Base-by-base conservation (phyloP, 2,888 invertebrate species). In the Polydrusus tereticollis region DNA sequence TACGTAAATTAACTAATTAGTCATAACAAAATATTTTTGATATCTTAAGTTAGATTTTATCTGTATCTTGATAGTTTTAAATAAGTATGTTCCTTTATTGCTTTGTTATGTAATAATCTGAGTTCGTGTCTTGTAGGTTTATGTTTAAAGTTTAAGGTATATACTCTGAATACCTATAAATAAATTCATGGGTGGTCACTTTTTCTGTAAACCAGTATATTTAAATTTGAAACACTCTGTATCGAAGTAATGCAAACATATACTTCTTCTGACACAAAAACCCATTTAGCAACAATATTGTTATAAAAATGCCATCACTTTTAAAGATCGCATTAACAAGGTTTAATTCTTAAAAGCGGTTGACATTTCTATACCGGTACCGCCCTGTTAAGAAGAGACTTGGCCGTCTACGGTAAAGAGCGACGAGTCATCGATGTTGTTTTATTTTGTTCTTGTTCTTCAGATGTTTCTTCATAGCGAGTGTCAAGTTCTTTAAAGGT, bases 321-420 rank as follows among this genome's bases (percentile, higher is more conserved):
- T 33, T 36, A 69, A 69, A 63, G 33, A 57, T 21, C 63, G 21
- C 36, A 50, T 52, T 38, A 58, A 47, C 68, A 68, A 68, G 68
- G 60, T 58, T 68, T 52, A 60, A 52, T 43, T 47, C 18, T 60
- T 59, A 68, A 68, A 68, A 68, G 68, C 20, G 41, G 68, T 68
- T 68, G 68, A 68, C 68, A 68, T 68, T 68, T 68, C 52, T 60
- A 41, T 68, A 60, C 60, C 60, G 68, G 68, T 60, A 52, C 60
- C 68, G 68, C 68, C 68, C 68, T 41, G 41, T 12, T 43, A 67
- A 67, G 68, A 68, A 68, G 60, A 68, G 23, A 60, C 67, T 67
- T 59, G 67, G 21, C 59, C 68, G 60, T 41, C 52, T 60, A 23
- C 60, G 47, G 26, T 59, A 50, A 67, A 43, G 50, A 59, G 21